phyloP scores from a whole-genome alignment of 2,888 invertebrate species.

The Lasioglossum malachurum region DNA sequence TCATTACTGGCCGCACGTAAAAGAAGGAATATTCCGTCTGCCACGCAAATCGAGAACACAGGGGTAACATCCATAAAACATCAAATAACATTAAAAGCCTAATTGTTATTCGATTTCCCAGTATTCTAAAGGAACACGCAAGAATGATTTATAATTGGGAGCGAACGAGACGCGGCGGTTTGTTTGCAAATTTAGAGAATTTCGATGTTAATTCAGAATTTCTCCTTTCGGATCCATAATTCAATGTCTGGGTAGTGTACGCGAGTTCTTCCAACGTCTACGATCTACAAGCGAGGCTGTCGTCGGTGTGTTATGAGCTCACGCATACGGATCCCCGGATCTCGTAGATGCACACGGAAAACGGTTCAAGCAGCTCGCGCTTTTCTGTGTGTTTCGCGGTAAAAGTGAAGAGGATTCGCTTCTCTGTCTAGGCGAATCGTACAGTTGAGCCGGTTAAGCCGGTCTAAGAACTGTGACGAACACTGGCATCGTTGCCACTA shows the following conservation, averaged over 20 bases:
- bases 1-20: not conserved
- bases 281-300: slow-evolving; percentile 15
- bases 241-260: slow-evolving; percentile 23
- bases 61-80: not conserved
- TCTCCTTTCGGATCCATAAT: slow-evolving; percentile 42
- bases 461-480: slow-evolving; percentile 63
- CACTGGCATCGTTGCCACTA: slow-evolving; percentile 25
- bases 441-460: slow-evolving; percentile 66
- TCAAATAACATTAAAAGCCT: not conserved
- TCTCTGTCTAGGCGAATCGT: slow-evolving; percentile 62
- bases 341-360: slow-evolving; percentile 54
- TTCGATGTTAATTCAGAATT: slow-evolving; percentile 39
- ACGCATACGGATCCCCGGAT: slow-evolving; percentile 15
- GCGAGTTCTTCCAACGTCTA: slow-evolving; percentile 19
- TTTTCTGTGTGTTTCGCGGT: slow-evolving; percentile 74
- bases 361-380: slow-evolving; percentile 55
- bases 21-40: not conserved
- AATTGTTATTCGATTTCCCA: slow-evolving; percentile 11
- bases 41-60: not conserved
- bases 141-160: slow-evolving; percentile 11
- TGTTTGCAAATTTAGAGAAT: slow-evolving; percentile 11
- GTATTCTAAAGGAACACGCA: not conserved
- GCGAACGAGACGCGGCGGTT: not conserved
- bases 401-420: slow-evolving; percentile 76
- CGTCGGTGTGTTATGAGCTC: slow-evolving; percentile 12